A percentile compares a stretch with the other conserved stretches of the same genome.
Evolutionary conservation across 2,888 invertebrate species (phyloP).

Genomic region (Trypoxylon attenuatum): DNA sequence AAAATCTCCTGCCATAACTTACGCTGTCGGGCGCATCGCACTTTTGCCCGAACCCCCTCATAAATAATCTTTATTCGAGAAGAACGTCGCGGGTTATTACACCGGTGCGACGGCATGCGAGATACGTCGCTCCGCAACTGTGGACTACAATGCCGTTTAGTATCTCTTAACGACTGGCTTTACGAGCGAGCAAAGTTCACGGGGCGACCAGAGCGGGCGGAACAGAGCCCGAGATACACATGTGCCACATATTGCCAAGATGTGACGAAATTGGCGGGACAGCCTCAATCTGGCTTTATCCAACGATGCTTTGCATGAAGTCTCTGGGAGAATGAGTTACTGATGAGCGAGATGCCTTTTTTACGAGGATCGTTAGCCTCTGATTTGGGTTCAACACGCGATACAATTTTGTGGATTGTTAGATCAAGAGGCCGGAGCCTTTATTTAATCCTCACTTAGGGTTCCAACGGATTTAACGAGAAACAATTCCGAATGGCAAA

Average conservation of each 20-base stretch:
- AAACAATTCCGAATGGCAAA: too few species aligned
- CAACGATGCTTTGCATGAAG: not conserved
- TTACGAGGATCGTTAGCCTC: not conserved
- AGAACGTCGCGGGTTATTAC: conserved; percentile 39
- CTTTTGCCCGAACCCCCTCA: conserved; percentile 11
- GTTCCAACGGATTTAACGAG: too few species aligned
- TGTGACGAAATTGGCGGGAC: conserved; percentile 15
- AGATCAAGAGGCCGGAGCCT: not conserved
- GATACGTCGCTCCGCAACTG: conserved; percentile 9
- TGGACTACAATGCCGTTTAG: conserved; percentile 31
- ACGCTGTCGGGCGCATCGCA: conserved; percentile 2
- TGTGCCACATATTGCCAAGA: not conserved
- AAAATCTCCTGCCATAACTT: conserved; percentile 1
- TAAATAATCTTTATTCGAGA: conserved; percentile 49
- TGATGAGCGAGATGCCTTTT: not conserved
- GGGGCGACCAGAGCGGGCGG: not conserved
- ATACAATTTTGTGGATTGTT: not conserved
- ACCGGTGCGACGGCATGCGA: conserved; percentile 6
- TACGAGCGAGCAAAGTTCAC: conserved; percentile 25
- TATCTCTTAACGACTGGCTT: conserved; percentile 40
- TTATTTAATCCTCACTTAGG: too few species aligned
- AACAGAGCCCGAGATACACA: not conserved
- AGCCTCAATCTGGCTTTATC: not conserved
- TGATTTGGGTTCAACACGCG: not conserved
- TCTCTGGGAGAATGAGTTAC: too few species aligned